Evolutionary conservation across 2,888 invertebrate genomes (phyloP), one percentile per base, ranked within the genome.

Genomic region (Spatulosminthurus flaviceps): DNA sequence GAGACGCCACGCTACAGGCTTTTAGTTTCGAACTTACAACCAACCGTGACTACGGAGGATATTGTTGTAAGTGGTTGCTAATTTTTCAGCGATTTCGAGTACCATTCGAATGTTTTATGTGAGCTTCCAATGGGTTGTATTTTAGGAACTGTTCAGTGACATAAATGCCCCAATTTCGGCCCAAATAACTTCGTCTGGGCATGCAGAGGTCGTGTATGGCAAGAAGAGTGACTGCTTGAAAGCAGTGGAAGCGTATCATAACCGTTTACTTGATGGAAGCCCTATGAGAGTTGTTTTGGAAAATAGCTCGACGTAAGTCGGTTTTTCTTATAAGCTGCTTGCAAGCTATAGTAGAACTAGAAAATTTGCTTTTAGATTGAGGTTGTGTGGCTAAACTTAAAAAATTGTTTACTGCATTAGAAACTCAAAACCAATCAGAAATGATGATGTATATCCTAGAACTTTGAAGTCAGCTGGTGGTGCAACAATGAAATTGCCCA

Each of bases 221-320:
- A 92, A 92, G 67, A 90, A 93, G 83, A 92, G 93, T 84, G 95
- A 96, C 88, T 97, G 97, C 41, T 92, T 94, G 86, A 92, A 92
- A 87, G 96, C 97, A 0, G 95, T 96, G 1, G 95, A 96, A 86
- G 93, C 95, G 77, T 97, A 97, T 88, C 96, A 97, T 87, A 96
- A 96, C 88, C 90, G 97, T 74, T 95, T 85, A 87, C 89, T 97
- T 66, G 97, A 97, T 89, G 96, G 96, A 0, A 94, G 95, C 87
- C 95, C 95, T 4, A 96, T 96, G 96, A 95, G 94, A 87, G 95
- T 95, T 87, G 90, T 95, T 77, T 89, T 95, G 82, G 94, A 95
- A 9, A 78, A 80, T 64, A 79, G 81, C 22, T 82, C 83, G 2
- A 83, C 83, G 73, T 73, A 66, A 78, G 72, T 61, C 29, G 13